phyloP scores from a whole-genome alignment of 2,888 invertebrate genomes.

The Caenorhabditis virilis region DNA sequence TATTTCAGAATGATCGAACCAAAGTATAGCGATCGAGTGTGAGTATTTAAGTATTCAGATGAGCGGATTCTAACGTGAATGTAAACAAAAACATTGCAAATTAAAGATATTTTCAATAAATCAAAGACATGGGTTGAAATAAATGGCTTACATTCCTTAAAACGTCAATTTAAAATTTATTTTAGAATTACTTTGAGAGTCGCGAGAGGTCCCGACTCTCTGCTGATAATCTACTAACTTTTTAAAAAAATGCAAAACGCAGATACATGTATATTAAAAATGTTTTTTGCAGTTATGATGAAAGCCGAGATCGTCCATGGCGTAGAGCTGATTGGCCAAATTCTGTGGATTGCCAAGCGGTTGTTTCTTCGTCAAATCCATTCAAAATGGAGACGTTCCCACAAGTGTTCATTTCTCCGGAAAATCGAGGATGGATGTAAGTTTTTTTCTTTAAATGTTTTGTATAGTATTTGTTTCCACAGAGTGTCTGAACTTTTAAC shows the following conservation, averaged over 20 bases:
- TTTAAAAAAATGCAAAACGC: no score
- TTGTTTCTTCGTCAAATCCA: constrained; percentile 46
- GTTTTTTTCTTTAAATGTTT: constrained; percentile 6
- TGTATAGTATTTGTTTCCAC: constrained; percentile 25
- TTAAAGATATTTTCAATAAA: no score
- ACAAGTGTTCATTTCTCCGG: constrained; percentile 77
- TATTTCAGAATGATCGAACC: constrained; percentile 32
- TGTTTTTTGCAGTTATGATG: constrained; percentile 13
- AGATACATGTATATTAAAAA: no score
- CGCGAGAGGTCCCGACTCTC: no score
- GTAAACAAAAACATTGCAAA: no score
- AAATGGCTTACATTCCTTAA: no score
- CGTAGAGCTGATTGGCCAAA: constrained; percentile 55
- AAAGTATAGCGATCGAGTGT: constrained; percentile 16
- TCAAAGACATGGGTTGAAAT: no score
- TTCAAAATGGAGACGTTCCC: constrained; percentile 71
- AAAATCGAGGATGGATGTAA: constrained; percentile 77
- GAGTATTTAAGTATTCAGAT: no score
- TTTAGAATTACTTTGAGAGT: no score
- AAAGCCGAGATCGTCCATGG: constrained; percentile 35
- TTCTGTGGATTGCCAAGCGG: constrained; percentile 46
- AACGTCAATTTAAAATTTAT: no score
- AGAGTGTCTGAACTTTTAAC: constrained; percentile 73
- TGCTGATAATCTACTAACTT: no score
- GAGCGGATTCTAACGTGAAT: no score